phyloP scores from a whole-genome alignment of 2,797 vertebrate species.

The Phoxinus dragarum region DNA sequence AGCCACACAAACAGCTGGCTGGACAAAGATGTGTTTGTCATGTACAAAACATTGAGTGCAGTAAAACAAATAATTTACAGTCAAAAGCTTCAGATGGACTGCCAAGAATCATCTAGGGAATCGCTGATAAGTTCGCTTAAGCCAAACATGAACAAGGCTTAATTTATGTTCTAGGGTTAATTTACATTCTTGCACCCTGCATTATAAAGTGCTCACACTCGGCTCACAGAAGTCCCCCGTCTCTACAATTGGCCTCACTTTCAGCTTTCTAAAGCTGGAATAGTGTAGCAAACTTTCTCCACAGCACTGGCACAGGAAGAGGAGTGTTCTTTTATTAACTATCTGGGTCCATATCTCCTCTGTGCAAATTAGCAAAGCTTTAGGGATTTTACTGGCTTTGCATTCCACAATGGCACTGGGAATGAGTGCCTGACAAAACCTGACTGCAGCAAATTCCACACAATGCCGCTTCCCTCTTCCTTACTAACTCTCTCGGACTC shows the following conservation, averaged over 20 bases:
- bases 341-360: slow-evolving; percentile 69
- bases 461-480: slow-evolving; percentile 69
- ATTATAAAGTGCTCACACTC: neutral
- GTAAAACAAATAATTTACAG: slow-evolving; percentile 57
- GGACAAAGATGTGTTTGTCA: slow-evolving; percentile 69
- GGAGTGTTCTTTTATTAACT: slow-evolving; percentile 68
- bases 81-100: slow-evolving; percentile 58
- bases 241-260: neutral
- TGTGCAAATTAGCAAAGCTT: slow-evolving; percentile 79
- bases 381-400: slow-evolving; percentile 81
- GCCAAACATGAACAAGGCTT: slow-evolving; percentile 64
- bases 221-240: slow-evolving; percentile 2
- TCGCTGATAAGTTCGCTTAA: slow-evolving; percentile 62
- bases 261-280: slow-evolving; percentile 39
- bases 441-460: slow-evolving; percentile 84
- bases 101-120: slow-evolving; percentile 60
- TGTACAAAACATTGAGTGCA: slow-evolving; percentile 62
- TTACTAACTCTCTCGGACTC: slow-evolving; percentile 62
- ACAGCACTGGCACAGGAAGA: slow-evolving; percentile 60
- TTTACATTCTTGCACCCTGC: slow-evolving; percentile 49
- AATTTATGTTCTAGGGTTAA: slow-evolving; percentile 34
- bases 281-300: slow-evolving; percentile 56
- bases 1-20: slow-evolving; percentile 33
- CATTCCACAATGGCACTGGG: slow-evolving; percentile 80
- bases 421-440: slow-evolving; percentile 76